Evolutionary conservation across 2,113 vertebrate species (phyloP).

Genomic region (Oryctolagus cuniculus): DNA sequence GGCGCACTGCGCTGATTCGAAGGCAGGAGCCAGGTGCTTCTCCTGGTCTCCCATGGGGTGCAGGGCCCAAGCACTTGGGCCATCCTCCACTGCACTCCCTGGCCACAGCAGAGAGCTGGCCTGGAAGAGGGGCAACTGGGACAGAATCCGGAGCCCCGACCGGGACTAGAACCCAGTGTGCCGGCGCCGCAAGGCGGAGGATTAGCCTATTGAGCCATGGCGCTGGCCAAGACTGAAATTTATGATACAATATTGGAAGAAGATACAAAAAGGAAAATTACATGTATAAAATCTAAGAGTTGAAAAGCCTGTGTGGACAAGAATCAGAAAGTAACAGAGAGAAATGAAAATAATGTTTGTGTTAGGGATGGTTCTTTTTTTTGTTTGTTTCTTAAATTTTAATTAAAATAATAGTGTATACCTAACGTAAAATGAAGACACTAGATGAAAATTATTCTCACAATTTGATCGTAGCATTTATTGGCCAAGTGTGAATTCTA

Average conservation of each 20-base stretch:
- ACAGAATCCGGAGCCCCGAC: no score
- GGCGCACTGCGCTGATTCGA: no score
- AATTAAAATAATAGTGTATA: constrained; percentile 9
- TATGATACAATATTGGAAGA: not conserved
- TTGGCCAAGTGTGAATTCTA: not conserved
- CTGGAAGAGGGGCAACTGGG: no score
- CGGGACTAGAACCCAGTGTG: no score
- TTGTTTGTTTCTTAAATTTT: constrained; percentile 9
- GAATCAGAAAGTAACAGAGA: not conserved
- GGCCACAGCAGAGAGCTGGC: no score
- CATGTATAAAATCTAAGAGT: not conserved
- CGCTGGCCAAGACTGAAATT: not conserved
- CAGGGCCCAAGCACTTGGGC: no score
- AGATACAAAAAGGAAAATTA: not conserved
- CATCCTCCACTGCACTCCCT: no score
- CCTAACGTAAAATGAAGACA: not conserved
- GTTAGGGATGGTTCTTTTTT: not conserved
- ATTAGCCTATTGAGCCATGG: no score
- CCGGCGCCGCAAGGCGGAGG: no score
- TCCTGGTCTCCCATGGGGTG: no score
- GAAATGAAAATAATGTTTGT: not conserved
- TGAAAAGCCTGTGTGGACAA: not conserved
- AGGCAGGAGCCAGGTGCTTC: no score
- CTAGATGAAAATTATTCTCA: constrained; percentile 13
- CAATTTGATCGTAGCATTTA: not conserved